Percentiles rank a stretch among this genome's conserved stretches.
Conservation (phyloP, 2,888 invertebrate species). For the Temnothorax rugatulus region DNA sequence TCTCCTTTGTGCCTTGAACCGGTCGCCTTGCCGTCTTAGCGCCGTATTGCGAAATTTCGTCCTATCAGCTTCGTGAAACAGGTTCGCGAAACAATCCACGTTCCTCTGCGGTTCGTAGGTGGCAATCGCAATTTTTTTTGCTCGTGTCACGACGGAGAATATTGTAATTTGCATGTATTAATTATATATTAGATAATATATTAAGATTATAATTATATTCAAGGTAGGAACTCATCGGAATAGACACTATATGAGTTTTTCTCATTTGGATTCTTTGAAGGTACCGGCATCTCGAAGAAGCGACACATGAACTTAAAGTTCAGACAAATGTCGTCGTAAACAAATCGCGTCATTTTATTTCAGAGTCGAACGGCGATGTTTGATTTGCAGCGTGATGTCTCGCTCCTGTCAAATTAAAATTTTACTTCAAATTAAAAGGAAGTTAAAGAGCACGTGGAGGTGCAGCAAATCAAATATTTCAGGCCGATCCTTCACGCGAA, state of each 20-base stretch:
- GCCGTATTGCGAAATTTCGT: slow-evolving; percentile 79
- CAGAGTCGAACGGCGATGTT: not conserved
- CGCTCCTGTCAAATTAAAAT: not conserved
- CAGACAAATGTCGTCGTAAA: not conserved
- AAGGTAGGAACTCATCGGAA: not conserved
- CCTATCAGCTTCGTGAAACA: slow-evolving; percentile 72
- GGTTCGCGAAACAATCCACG: slow-evolving; percentile 29
- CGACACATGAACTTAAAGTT: not conserved
- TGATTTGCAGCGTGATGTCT: not conserved
- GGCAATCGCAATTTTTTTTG: not conserved
- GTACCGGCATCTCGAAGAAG: not conserved
- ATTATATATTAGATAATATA: not conserved
- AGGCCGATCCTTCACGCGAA: not conserved
- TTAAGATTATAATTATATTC: not conserved
- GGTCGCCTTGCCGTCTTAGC: slow-evolving; percentile 77
- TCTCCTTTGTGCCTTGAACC: slow-evolving; percentile 78
- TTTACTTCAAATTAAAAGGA: not conserved
- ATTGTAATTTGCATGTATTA: slow-evolving; percentile 1
- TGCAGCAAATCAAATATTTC: not conserved
- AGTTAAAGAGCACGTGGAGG: not conserved
- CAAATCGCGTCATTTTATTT: slow-evolving; percentile 9
- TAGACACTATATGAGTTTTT: not conserved
- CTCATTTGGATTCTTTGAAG: not conserved
- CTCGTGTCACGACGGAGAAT: not conserved
- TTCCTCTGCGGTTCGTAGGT: not conserved